Percentiles rank a stretch among this genome's conserved stretches.
phyloP scores from a whole-genome alignment of 2,113 vertebrate species.

The Suricata suricatta region DNA sequence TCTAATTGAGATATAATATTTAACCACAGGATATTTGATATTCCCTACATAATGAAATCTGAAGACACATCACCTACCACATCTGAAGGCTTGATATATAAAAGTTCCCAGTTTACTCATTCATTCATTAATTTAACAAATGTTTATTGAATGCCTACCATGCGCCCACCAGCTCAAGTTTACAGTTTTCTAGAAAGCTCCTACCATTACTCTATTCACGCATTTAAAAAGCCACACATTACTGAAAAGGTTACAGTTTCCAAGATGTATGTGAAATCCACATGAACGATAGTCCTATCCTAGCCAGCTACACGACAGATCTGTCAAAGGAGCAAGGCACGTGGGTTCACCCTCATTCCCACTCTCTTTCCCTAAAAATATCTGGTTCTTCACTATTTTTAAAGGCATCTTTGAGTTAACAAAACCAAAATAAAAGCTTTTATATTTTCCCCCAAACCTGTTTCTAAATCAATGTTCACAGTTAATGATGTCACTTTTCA shows the following conservation, averaged over 20 bases:
- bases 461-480: neutral
- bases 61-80: conserved; percentile 8
- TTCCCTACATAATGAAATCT: neutral
- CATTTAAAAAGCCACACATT: neutral
- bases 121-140: neutral
- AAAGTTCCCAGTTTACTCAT: neutral
- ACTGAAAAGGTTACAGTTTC: neutral
- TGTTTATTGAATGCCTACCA: neutral
- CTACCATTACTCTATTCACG: neutral
- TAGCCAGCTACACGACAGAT: neutral
- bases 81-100: neutral
- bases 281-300: neutral
- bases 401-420: neutral
- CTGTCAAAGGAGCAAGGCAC: neutral
- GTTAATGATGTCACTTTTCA: neutral
- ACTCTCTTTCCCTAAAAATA: neutral
- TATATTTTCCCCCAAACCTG: neutral
- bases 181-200: conserved; percentile 14
- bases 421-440: neutral
- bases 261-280: neutral
- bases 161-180: neutral
- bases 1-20: neutral
- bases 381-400: neutral
- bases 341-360: neutral
- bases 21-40: conserved; percentile 25